Evolutionary conservation across 1,140 invertebrate species (phyloP).

Genomic region (Charaxes varanes): DNA sequence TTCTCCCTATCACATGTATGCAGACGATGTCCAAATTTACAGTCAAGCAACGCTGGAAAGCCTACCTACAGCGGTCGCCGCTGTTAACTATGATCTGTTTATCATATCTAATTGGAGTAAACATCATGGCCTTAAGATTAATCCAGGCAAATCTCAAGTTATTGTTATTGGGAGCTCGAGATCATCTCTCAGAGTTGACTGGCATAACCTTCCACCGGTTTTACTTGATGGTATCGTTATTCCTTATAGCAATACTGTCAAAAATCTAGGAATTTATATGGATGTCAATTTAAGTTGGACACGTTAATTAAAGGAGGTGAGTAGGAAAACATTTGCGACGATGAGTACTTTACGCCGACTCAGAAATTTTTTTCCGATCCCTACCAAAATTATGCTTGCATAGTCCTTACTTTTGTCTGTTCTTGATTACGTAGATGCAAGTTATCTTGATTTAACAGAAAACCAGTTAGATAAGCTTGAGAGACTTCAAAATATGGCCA

Average conservation of each 20-base stretch:
- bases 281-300: too few species aligned
- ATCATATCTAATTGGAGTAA: constrained; percentile 4
- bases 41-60: constrained; percentile 2
- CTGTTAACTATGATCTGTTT: constrained; percentile 1
- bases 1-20: constrained; percentile 5
- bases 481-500: too few species aligned
- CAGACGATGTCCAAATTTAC: constrained; percentile 1
- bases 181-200: not conserved
- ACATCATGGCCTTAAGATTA: constrained; percentile 5
- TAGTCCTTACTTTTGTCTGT: too few species aligned
- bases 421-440: too few species aligned
- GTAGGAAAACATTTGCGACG: too few species aligned
- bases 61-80: not conserved
- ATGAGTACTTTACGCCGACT: too few species aligned
- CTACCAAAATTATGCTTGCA: too few species aligned
- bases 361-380: too few species aligned
- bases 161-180: constrained; percentile 2
- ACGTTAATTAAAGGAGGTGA: too few species aligned
- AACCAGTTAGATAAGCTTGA: too few species aligned
- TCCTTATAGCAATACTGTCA: constrained; percentile 1
- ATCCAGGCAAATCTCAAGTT: constrained; percentile 3
- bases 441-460: too few species aligned
- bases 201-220: constrained; percentile 2
- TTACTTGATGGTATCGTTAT: not conserved
- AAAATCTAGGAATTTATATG: constrained; percentile 4